Base-by-base conservation (phyloP, 2,888 invertebrate genomes). In the Didymodactylos carnosus region DNA sequence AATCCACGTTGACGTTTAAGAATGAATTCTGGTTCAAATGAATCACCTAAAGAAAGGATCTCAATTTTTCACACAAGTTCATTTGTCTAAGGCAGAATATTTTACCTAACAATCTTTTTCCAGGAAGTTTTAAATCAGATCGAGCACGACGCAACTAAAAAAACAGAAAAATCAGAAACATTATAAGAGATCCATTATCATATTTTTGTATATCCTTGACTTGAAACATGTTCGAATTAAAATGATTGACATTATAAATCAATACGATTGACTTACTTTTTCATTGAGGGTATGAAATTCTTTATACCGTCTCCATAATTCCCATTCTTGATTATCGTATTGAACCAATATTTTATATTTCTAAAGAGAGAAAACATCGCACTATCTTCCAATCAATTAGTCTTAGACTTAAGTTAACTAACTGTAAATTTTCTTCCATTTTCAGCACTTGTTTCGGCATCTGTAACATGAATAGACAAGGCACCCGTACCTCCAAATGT, bases 271-370 rank as follows among this genome's bases (percentile, higher is more conserved):
- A 70, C 39, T 41, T 8, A 72, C 72, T 14, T 72, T 39, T 13
- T 72, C 35, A 62, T 75, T 49, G 39, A 75, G 41, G 39, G 43
- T 69, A 43, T 62, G 53, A 39, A 75, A 76, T 70, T 76, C 75
- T 40, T 75, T 75, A 70, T 73, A 76, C 7, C 75, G 69, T 62
- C 73, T 70, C 39, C 71, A 27, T 16, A 43, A 35, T 1, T 71
- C 49, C 19, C 40, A 43, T 19, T 27, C 27, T 51, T 41, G 40
- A 3, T n/a, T 29, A 29, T 49, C 40, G 23, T 40, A n/a, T 10
- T 23, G 51, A 0, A 51, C 51, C n/a, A 10, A 16, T 19, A 71
- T n/a, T n/a, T 49, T 43, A 27, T 69, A 75, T 53, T 70, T 72
- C 73, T 73, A n/a, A n/a, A n/a, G n/a, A n/a, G n/a, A n/a, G n/a